These are phyloP conservation scores for Macrotis lagotis DNA, from an alignment of 2,113 vertebrate genomes.

Conservation along the genomic window DNA sequence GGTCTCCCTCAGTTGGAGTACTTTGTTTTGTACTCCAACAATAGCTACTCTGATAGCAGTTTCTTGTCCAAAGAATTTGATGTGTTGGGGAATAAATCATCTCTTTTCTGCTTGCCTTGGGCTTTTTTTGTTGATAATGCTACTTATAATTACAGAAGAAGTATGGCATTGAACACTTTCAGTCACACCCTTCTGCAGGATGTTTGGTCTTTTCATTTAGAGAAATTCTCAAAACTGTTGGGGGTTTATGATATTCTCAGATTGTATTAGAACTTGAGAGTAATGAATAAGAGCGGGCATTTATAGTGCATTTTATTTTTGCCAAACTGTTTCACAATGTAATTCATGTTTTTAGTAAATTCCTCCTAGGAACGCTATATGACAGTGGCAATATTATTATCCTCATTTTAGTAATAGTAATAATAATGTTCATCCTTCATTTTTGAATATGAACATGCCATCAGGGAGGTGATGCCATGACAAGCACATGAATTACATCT, in stretches of 20 bases:
- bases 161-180: neutral
- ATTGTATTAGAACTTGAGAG: neutral
- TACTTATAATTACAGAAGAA: neutral
- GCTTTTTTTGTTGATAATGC: neutral
- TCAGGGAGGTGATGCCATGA: too few relatives aligned
- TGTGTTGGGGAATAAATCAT: neutral
- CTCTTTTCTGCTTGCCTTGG: neutral
- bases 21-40: neutral
- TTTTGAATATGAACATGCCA: too few relatives aligned
- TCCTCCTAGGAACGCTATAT: neutral
- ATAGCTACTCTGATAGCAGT: neutral
- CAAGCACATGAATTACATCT: too few relatives aligned
- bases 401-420: too few relatives aligned
- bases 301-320: neutral
- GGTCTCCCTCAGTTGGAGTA: neutral
- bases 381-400: neutral
- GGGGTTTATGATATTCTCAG: neutral
- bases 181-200: neutral
- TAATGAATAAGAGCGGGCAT: neutral
- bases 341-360: neutral
- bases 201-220: neutral
- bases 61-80: neutral
- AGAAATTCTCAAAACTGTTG: neutral
- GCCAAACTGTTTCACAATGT: neutral
- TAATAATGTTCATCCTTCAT: too few relatives aligned